Conservation (phyloP, 2,113 vertebrate species). For the Leucopsar rothschildi region DNA sequence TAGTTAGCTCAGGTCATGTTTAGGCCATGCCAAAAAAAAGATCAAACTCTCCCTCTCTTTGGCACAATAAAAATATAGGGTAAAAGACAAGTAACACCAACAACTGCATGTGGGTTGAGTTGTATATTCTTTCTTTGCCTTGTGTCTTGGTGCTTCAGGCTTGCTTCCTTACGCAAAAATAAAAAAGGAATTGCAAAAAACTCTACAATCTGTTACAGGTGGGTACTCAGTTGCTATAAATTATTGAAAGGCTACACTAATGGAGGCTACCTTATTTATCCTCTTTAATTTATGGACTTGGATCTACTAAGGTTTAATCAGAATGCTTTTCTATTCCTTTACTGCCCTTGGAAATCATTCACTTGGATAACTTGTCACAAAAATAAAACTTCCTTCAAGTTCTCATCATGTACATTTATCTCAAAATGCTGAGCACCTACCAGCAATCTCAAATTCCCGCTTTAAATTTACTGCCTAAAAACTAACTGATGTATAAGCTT, state of each 20-base stretch:
- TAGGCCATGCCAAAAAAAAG: not conserved
- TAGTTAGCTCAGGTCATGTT: not conserved
- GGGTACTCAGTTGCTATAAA: not conserved
- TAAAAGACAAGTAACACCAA: not conserved
- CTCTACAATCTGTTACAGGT: not conserved
- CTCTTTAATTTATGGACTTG: not conserved
- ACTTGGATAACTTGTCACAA: not conserved
- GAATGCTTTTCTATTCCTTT: not conserved
- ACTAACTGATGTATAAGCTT: not conserved
- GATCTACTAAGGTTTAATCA: conserved; percentile 1
- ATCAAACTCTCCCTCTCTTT: not conserved
- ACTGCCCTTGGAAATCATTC: conserved; percentile 38
- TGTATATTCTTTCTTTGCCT: not conserved
- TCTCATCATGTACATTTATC: not conserved
- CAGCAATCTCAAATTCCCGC: not conserved
- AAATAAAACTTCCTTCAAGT: not conserved
- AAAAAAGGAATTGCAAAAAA: not conserved
- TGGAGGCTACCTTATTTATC: not conserved
- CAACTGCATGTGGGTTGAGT: not conserved
- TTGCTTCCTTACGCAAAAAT: not conserved
- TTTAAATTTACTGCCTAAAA: conserved; percentile 1
- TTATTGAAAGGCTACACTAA: not conserved
- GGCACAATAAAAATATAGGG: not conserved
- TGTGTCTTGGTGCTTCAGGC: not conserved
- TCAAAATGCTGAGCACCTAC: not conserved